Conservation (phyloP, 2,797 vertebrate genomes). For the Borostomias antarcticus region DNA sequence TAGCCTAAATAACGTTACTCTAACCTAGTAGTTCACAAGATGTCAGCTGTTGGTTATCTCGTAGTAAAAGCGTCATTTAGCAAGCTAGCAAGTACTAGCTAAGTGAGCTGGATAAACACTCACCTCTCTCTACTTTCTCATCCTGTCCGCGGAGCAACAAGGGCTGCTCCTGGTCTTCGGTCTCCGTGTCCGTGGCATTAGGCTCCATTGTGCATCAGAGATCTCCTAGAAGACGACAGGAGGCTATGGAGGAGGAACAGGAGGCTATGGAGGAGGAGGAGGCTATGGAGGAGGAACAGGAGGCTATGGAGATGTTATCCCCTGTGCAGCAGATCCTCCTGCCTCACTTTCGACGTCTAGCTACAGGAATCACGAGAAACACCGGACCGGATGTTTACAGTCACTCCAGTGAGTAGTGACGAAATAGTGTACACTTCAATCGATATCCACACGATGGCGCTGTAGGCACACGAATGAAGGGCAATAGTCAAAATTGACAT, state of each 20-base stretch:
- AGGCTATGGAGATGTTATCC: neutral
- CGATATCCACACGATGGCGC: slow-evolving; percentile 22
- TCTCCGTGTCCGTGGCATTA: slow-evolving; percentile 48
- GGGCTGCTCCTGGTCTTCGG: slow-evolving; percentile 53
- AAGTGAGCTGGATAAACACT: too few species aligned
- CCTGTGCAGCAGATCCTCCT: neutral
- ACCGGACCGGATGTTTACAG: neutral
- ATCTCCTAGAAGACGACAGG: neutral
- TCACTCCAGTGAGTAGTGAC: neutral
- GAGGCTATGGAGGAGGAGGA: neutral
- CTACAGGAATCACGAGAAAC: neutral
- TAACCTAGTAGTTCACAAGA: too few species aligned
- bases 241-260: too few species aligned
- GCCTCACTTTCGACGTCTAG: neutral
- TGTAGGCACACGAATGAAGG: neutral
- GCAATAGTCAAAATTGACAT: neutral
- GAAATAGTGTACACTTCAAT: neutral
- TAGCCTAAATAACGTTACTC: too few species aligned
- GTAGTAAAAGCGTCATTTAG: too few species aligned
- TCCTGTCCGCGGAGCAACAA: slow-evolving; percentile 36
- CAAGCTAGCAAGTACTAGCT: too few species aligned
- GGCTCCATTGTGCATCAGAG: slow-evolving; percentile 44
- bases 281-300: neutral
- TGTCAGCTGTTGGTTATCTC: too few species aligned
- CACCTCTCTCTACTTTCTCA: slow-evolving; percentile 46